Base-by-base conservation (phyloP, 2,888 invertebrate species). In the Laothoe populi region DNA sequence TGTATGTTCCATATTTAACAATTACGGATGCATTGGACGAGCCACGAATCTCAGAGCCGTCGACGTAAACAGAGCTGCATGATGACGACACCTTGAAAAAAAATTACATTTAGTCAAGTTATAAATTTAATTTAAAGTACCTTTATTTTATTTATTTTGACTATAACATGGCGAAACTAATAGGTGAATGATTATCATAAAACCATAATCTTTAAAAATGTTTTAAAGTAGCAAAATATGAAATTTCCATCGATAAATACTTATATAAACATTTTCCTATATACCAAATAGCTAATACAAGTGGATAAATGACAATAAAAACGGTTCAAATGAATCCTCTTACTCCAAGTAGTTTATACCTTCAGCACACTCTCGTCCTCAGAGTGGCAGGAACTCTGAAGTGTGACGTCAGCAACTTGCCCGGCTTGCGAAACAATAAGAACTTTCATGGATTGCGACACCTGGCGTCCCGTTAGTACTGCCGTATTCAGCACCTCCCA, bases 401-500 rank as follows among this genome's bases (percentile, higher is more conserved):
- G 93, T 23, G 99, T 99, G 72, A 99, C 98, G 88, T 99, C 99
- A 64, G 98, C 98, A 7, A 98, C 97, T 88, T 97, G 97, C 16
- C 98, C 98, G 0, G 97, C 97, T 84, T 98, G 97, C 48, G 98
- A 98, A 57, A 99, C 98, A 75, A 98, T 97, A 86, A 98, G 97
- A 72, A 99, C 97, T 90, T 98, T 97, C 96, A 99, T 97, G 16
- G 98, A 97, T 78, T 98, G 98, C 1, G 98, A 97, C 66, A 98
- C 98, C 89, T 98, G 98, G 59, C 97, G 95, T 0, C 98, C 98
- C 5, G 98, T 99, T 80, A 99, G 93, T 65, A 98, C 97, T 0
- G 99, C 99, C 1, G 98, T 98, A 92, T 99, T 99, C 90, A 99
- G 94, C 42, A 99, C 95, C 89, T 98, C 98, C 96, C 97, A 97